Percentiles rank a stretch among this genome's conserved stretches.
Evolutionary conservation across 2,888 invertebrate species (phyloP).

Genomic region (Elmis aenea): DNA sequence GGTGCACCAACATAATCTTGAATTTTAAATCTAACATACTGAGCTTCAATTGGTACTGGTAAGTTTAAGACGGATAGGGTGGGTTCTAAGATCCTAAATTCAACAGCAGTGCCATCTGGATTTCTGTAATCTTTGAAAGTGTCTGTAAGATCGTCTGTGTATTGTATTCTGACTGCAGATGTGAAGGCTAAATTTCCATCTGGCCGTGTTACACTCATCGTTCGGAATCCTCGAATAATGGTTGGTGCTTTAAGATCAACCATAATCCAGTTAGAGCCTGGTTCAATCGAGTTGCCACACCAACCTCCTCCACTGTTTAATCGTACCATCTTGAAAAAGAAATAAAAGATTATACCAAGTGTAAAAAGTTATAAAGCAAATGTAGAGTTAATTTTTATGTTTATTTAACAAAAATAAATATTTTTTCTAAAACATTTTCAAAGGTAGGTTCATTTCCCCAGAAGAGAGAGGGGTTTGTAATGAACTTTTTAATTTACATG

Average conservation of each 20-base stretch:
- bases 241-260: conserved; percentile 85
- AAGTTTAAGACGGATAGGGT: conserved; percentile 86
- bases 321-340: conserved; percentile 75
- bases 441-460: too few species aligned
- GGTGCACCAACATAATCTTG: conserved; percentile 82
- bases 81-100: conserved; percentile 84
- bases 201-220: conserved; percentile 78
- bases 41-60: conserved; percentile 87
- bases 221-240: conserved; percentile 83
- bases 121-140: conserved; percentile 87
- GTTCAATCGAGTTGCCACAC: conserved; percentile 84
- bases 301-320: conserved; percentile 80
- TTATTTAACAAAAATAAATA: too few species aligned
- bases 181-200: conserved; percentile 85
- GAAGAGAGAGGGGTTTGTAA: too few species aligned
- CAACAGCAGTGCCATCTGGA: conserved; percentile 88
- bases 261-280: conserved; percentile 83
- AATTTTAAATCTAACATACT: conserved; percentile 80
- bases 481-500: too few species aligned
- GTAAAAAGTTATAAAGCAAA: too few species aligned
- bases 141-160: conserved; percentile 84
- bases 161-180: conserved; percentile 82
- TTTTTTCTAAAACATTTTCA: too few species aligned
- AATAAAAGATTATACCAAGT: too few species aligned
- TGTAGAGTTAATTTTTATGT: too few species aligned